These are phyloP conservation scores for Montipora capricornis DNA, from an alignment of 64 coral and sea anemone species.

Conservation along the genomic window DNA sequence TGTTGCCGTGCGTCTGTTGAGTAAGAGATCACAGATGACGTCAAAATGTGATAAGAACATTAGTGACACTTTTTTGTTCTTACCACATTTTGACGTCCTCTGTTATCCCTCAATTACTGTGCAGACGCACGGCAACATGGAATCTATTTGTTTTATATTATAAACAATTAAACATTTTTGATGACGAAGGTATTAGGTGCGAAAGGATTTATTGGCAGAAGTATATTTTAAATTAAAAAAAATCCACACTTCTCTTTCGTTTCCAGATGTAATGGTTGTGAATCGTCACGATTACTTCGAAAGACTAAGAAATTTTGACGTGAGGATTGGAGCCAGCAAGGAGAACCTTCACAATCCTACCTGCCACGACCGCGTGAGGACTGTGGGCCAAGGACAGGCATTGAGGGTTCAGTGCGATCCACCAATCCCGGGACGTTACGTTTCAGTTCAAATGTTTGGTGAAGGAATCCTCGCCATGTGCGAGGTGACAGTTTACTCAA, in stretches of 20 bases:
- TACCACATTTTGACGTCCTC: no score
- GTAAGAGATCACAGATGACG: no score
- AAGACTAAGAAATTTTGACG: constrained; percentile 95
- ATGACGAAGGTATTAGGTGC: no score
- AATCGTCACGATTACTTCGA: constrained; percentile 87
- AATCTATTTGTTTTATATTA: no score
- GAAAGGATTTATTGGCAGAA: no score
- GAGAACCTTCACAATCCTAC: constrained; percentile 86
- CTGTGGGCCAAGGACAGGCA: constrained; percentile 89
- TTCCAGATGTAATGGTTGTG: constrained; percentile 86
- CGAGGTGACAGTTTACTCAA: constrained; percentile 92
- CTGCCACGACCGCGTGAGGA: constrained; percentile 88
- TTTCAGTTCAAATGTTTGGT: constrained; percentile 97
- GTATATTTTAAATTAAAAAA: no score
- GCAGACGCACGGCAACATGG: no score
- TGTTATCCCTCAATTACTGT: no score
- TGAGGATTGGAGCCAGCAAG: constrained; percentile 71
- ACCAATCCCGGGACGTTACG: constrained; percentile 91
- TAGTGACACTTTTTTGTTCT: no score
- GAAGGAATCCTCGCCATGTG: constrained; percentile 89
- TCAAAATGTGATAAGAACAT: no score
- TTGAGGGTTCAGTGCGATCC: constrained; percentile 91
- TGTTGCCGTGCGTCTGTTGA: no score
- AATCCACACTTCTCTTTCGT: not conserved
- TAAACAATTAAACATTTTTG: no score